phyloP scores from a whole-genome alignment of 2,888 invertebrate species.

The Oasisia sp. region DNA sequence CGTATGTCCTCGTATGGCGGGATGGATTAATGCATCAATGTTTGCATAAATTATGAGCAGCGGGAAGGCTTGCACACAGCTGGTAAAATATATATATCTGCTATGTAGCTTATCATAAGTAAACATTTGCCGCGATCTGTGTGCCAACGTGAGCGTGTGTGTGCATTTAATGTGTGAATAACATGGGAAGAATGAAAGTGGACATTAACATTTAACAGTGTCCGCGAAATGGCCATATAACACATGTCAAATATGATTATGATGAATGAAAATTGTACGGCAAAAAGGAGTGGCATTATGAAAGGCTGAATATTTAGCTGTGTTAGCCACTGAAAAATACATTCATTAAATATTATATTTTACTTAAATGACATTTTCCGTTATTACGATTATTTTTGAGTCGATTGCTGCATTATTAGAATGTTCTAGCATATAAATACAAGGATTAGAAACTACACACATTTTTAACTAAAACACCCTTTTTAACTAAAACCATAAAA shows the following conservation, averaged over 20 bases:
- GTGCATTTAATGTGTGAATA: background rate
- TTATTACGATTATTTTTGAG: background rate
- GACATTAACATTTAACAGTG: background rate
- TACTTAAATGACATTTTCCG: background rate
- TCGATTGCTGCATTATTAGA: background rate
- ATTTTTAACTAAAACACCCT: too few species aligned
- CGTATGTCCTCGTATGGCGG: background rate
- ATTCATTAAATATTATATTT: background rate
- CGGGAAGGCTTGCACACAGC: background rate
- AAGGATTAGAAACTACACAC: too few species aligned
- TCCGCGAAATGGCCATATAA: background rate
- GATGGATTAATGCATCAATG: background rate
- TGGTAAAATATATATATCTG: background rate
- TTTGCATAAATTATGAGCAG: slow-evolving; percentile 17
- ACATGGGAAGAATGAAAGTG: background rate
- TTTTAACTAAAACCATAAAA: too few species aligned
- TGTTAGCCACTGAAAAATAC: background rate
- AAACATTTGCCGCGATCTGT: background rate
- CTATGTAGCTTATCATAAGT: background rate
- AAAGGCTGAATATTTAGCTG: background rate
- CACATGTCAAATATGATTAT: background rate
- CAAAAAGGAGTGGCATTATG: background rate
- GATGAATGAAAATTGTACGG: background rate
- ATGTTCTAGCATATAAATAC: background rate
- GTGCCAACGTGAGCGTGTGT: background rate